Conservation (phyloP, 1,140 invertebrate species). For the Campoletis sonorensis region DNA sequence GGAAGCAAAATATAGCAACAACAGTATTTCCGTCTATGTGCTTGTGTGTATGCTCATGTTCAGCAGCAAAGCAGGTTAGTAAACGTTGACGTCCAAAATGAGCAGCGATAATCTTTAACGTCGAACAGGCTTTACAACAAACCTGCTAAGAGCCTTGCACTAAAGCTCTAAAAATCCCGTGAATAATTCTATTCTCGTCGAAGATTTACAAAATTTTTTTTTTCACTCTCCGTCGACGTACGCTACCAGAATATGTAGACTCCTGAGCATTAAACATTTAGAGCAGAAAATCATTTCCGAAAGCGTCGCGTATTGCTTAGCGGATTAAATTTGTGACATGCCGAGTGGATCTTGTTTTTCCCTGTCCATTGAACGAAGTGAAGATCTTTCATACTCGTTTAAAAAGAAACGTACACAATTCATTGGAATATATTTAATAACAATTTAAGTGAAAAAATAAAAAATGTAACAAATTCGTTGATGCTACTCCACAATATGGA, state of each 20-base stretch:
- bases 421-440: too few relatives aligned
- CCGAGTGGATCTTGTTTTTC: too few relatives aligned
- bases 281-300: constrained; percentile 54
- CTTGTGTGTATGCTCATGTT: constrained; percentile 1
- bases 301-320: constrained; percentile 3
- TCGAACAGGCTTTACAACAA: constrained; percentile 38
- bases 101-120: constrained; percentile 45
- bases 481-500: too few relatives aligned
- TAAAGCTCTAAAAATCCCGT: constrained; percentile 41
- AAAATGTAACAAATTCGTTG: too few relatives aligned
- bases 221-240: constrained; percentile 23
- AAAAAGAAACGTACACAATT: too few relatives aligned
- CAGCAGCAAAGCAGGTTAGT: neutral
- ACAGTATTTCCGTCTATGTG: neutral
- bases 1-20: neutral
- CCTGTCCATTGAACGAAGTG: too few relatives aligned
- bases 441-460: too few relatives aligned
- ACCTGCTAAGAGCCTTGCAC: constrained; percentile 17
- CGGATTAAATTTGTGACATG: too few relatives aligned
- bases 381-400: too few relatives aligned
- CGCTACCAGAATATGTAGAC: neutral
- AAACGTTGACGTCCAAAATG: neutral
- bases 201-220: constrained; percentile 43
- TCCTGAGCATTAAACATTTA: constrained; percentile 64
- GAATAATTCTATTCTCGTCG: constrained; percentile 56